phyloP scores from a whole-genome alignment of 2,888 invertebrate genomes.

The Isoperla grammatica region DNA sequence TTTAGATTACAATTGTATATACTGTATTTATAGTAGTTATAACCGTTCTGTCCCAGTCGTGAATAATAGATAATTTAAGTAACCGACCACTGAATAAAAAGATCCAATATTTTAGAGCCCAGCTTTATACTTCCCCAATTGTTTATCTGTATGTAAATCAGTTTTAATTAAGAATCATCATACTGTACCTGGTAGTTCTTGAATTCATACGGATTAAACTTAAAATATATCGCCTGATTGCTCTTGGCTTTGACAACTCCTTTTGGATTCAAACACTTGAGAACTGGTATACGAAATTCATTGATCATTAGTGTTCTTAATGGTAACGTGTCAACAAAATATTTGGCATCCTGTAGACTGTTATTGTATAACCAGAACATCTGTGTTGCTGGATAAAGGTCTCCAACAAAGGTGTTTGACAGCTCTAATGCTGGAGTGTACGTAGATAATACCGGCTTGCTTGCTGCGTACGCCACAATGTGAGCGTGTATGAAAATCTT shows the following conservation, averaged over 20 bases:
- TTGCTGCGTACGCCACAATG: constrained; percentile 34
- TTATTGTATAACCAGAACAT: constrained; percentile 44
- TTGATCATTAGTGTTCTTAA: constrained; percentile 37
- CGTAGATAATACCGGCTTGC: constrained; percentile 33
- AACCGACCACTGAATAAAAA: too few relatives aligned
- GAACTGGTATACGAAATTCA: constrained; percentile 38
- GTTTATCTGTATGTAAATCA: too few relatives aligned
- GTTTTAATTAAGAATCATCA: too few relatives aligned
- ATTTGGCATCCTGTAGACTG: constrained; percentile 36
- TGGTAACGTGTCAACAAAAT: constrained; percentile 36
- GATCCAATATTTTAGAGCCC: too few relatives aligned
- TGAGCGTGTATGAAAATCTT: constrained; percentile 38
- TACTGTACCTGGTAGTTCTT: constrained; percentile 40
- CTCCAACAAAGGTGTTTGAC: constrained; percentile 38
- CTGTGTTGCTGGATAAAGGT: constrained; percentile 38
- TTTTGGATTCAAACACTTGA: constrained; percentile 40
- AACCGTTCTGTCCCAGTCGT: too few relatives aligned
- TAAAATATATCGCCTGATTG: constrained; percentile 40
- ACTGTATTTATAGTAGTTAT: too few relatives aligned
- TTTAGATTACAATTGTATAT: too few relatives aligned
- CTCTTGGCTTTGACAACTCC: constrained; percentile 37
- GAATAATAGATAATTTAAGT: too few relatives aligned
- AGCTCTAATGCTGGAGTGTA: constrained; percentile 35
- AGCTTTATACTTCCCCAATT: too few relatives aligned
- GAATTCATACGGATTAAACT: constrained; percentile 42